These are phyloP conservation scores for Hypercompe scribonia DNA, from an alignment of 2,888 invertebrate genomes.

Conservation along the genomic window DNA sequence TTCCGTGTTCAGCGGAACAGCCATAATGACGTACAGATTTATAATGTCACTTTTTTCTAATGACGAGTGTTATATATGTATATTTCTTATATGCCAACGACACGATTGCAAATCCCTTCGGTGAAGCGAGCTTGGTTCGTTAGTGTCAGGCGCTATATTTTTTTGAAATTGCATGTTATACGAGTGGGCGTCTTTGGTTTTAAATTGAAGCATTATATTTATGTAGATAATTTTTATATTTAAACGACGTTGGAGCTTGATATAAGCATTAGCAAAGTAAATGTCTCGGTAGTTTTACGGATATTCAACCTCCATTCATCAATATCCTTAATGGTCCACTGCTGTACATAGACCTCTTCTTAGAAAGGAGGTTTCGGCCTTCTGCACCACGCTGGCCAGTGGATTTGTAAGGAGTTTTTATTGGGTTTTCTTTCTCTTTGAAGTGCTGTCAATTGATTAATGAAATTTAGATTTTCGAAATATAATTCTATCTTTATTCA, in stretches of 20 bases:
- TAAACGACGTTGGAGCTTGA: neutral
- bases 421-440: too few species aligned
- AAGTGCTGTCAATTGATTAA: too few species aligned
- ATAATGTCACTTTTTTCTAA: neutral
- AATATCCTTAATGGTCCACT: too few species aligned
- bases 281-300: neutral
- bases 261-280: neutral
- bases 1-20: constrained; percentile 32
- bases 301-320: too few species aligned
- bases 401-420: too few species aligned
- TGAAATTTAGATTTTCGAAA: too few species aligned
- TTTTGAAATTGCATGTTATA: neutral
- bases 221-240: neutral
- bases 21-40: neutral
- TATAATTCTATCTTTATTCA: too few species aligned
- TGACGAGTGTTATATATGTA: neutral
- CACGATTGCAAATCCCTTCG: neutral
- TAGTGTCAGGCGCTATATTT: too few species aligned
- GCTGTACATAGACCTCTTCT: too few species aligned
- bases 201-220: neutral
- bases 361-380: too few species aligned
- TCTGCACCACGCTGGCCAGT: too few species aligned
- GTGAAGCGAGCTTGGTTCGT: too few species aligned
- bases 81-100: neutral
- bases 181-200: neutral